phyloP scores from a whole-genome alignment of 2,113 vertebrate genomes.

The Sorex araneus region DNA sequence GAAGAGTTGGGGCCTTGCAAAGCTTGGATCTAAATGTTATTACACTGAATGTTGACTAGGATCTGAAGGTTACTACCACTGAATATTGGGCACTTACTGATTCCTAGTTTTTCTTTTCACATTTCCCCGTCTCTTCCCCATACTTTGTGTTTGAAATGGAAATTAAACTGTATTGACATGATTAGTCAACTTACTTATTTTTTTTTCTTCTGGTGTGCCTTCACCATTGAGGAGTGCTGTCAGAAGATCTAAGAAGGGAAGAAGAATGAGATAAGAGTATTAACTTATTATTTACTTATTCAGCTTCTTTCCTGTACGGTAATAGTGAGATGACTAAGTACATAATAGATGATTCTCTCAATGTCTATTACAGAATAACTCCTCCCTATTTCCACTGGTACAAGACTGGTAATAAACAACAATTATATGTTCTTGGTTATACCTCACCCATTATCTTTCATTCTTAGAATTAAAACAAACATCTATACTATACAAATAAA shows the following conservation, averaged over 20 bases:
- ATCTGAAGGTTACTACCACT: not conserved
- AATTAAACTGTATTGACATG: not conserved
- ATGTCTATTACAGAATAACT: not conserved
- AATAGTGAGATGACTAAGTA: not conserved
- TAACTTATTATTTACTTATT: not conserved
- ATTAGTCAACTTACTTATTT: conserved; percentile 20
- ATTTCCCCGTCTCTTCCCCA: not conserved
- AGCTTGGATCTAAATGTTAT: not conserved
- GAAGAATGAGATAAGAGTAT: not conserved
- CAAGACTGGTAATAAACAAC: not conserved
- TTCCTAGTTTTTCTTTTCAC: not conserved
- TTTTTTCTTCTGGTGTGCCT: not conserved
- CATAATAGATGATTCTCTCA: not conserved
- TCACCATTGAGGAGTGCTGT: not conserved
- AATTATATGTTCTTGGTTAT: not conserved
- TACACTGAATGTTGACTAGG: too few relatives aligned
- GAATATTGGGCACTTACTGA: not conserved
- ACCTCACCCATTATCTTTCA: not conserved
- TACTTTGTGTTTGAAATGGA: not conserved
- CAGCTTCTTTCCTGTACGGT: not conserved
- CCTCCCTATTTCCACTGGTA: not conserved
- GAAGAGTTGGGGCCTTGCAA: not conserved
- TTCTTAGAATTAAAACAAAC: not conserved
- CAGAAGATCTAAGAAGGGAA: not conserved
- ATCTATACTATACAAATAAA: not conserved